Conservation (phyloP, 2,113 vertebrate species). For the Lophotis ruficrista region DNA sequence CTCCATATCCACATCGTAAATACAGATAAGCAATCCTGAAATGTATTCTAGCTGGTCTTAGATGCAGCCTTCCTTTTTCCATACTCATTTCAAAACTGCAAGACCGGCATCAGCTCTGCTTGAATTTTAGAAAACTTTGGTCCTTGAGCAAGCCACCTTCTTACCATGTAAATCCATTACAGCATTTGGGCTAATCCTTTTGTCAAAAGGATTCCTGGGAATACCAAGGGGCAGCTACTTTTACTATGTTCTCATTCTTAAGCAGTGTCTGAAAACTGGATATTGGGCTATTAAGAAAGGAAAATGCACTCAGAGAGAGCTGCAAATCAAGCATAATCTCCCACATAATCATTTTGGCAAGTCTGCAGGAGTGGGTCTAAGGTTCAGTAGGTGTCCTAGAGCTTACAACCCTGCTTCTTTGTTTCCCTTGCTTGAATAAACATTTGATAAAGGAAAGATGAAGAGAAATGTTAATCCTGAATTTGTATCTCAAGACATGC, state of each 20-base stretch:
- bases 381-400: slow-evolving; percentile 34
- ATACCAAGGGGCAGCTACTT: slow-evolving; percentile 12
- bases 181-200: slow-evolving; percentile 28
- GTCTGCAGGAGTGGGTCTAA: not conserved
- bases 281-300: slow-evolving; percentile 11
- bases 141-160: not conserved
- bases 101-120: not conserved
- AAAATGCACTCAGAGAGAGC: slow-evolving; percentile 6
- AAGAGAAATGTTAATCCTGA: slow-evolving; percentile 52
- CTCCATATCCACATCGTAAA: not conserved
- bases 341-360: not conserved
- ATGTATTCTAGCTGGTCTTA: not conserved
- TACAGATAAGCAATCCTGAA: not conserved
- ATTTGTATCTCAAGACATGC: slow-evolving; percentile 51
- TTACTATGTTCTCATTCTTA: not conserved
- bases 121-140: slow-evolving; percentile 8
- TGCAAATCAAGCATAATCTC: slow-evolving; percentile 32
- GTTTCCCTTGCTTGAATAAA: slow-evolving; percentile 35
- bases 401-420: slow-evolving; percentile 33
- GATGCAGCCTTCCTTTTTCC: not conserved
- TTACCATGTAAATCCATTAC: slow-evolving; percentile 24
- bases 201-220: slow-evolving; percentile 27
- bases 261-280: not conserved
- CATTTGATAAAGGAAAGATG: slow-evolving; percentile 33
- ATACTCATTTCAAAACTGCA: not conserved